Evolutionary conservation across 1,140 invertebrate species (phyloP).

Genomic region (Megalopta genalis): DNA sequence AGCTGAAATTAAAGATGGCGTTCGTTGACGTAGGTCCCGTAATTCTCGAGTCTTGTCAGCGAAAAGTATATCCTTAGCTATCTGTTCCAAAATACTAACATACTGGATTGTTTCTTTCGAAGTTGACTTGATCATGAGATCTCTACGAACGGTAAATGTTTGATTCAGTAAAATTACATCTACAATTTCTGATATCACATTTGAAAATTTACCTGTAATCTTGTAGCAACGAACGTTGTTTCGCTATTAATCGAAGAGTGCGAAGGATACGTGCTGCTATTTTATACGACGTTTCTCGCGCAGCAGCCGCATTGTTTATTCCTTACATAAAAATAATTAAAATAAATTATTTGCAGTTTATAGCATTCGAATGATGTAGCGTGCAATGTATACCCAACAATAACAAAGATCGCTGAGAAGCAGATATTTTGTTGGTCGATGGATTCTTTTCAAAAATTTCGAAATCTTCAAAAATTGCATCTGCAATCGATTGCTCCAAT

Average conservation of each 20-base stretch:
- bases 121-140: slow-evolving; percentile 68
- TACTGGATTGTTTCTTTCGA: slow-evolving; percentile 74
- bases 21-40: slow-evolving; percentile 78
- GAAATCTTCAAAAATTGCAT: slow-evolving; percentile 83
- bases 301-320: slow-evolving; percentile 58
- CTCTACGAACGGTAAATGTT: slow-evolving; percentile 53
- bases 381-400: slow-evolving; percentile 66
- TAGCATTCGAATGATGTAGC: not conserved
- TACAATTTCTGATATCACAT: not conserved
- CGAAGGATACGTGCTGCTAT: slow-evolving; percentile 69
- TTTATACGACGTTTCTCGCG: slow-evolving; percentile 64
- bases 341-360: not conserved
- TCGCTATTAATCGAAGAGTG: slow-evolving; percentile 67
- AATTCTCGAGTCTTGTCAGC: slow-evolving; percentile 77
- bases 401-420: slow-evolving; percentile 73
- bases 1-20: slow-evolving; percentile 78
- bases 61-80: slow-evolving; percentile 80
- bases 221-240: slow-evolving; percentile 67
- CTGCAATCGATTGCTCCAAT: slow-evolving; percentile 79
- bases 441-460: slow-evolving; percentile 70
- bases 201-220: slow-evolving; percentile 65
- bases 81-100: slow-evolving; percentile 79
- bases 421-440: slow-evolving; percentile 63
- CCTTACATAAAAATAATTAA: slow-evolving; percentile 52
- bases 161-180: not conserved